Conservation (phyloP, 2,113 vertebrate species). For the Tursiops truncatus region DNA sequence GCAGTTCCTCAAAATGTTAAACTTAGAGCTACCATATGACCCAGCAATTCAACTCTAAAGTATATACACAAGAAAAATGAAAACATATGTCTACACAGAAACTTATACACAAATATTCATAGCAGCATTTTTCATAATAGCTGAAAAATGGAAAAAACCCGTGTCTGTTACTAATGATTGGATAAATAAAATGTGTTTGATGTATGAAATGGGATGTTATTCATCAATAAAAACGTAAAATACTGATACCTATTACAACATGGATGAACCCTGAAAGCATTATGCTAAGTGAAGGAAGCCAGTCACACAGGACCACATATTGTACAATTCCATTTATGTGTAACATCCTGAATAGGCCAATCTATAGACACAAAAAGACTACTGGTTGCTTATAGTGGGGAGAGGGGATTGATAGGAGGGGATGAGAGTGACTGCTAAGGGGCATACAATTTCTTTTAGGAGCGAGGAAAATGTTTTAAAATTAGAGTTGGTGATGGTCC, state of each 20-base stretch:
- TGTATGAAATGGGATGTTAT: not conserved
- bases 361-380: not conserved
- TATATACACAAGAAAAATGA: not conserved
- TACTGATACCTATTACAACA: not conserved
- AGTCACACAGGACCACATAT: not conserved
- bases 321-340: not conserved
- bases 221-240: not conserved
- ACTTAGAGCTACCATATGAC: not conserved
- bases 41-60: not conserved
- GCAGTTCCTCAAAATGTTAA: not conserved
- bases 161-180: not conserved
- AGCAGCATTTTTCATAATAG: not conserved
- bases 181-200: not conserved
- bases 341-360: not conserved
- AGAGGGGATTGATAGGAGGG: not conserved
- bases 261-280: not conserved
- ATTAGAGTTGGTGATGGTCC: not conserved
- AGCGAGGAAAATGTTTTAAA: not conserved
- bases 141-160: not conserved
- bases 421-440: too few relatives aligned
- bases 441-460: not conserved
- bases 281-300: not conserved
- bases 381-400: not conserved
- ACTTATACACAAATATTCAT: not conserved
- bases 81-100: not conserved